Percentiles rank a stretch among this genome's conserved stretches.
Evolutionary conservation across 1,140 invertebrate genomes (phyloP).

Genomic region (Caerostris extrusa): DNA sequence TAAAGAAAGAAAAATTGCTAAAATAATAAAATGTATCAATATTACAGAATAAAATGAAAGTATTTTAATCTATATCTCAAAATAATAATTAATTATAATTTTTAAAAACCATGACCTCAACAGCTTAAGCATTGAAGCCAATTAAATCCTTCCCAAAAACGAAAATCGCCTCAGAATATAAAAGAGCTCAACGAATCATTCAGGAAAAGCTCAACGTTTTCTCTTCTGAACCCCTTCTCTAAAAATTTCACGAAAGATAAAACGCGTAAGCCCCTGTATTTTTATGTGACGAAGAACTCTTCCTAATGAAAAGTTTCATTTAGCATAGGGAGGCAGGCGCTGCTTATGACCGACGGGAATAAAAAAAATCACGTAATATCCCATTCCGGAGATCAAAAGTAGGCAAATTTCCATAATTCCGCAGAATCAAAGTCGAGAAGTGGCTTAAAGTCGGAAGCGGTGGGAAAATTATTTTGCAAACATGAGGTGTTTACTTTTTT

Average conservation of each 20-base stretch:
- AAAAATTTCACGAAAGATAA: not conserved
- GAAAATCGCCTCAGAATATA: too few species aligned
- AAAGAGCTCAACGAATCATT: not conserved
- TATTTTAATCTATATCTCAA: too few species aligned
- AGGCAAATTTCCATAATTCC: not conserved
- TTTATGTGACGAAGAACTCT: not conserved
- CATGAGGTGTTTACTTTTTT: not conserved
- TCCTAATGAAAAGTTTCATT: constrained; percentile 13
- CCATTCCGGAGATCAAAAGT: not conserved
- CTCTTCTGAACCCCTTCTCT: not conserved
- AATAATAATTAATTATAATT: too few species aligned
- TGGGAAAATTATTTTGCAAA: not conserved
- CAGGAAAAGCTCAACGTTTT: not conserved
- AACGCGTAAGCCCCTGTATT: not conserved
- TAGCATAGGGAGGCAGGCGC: not conserved
- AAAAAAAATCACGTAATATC: not conserved
- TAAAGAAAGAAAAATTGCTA: too few species aligned
- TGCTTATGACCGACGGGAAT: not conserved
- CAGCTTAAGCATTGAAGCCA: too few species aligned
- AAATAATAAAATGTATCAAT: too few species aligned
- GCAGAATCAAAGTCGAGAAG: not conserved
- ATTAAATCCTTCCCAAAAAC: too few species aligned
- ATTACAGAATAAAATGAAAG: too few species aligned
- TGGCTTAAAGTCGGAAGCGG: not conserved
- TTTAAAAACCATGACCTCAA: too few species aligned